Percentiles rank a stretch among this genome's conserved stretches.
phyloP scores from a whole-genome alignment of 2,797 vertebrate genomes.

The Chrysocyon brachyurus region DNA sequence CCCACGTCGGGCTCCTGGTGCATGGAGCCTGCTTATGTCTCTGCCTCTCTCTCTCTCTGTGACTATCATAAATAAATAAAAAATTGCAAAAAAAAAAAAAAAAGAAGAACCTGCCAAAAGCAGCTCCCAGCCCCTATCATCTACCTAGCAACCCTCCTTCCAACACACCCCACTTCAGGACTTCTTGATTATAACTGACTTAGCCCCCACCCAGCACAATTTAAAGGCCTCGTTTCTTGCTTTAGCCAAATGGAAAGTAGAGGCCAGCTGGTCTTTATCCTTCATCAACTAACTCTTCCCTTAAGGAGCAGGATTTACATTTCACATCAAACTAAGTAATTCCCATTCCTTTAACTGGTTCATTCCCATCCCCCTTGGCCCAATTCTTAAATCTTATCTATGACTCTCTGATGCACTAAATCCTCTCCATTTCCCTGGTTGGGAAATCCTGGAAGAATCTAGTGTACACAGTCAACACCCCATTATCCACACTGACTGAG shows the following conservation, averaged over 20 bases:
- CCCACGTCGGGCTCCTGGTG: no score
- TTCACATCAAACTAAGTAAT: conserved; percentile 72
- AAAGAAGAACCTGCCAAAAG: neutral
- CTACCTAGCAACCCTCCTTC: neutral
- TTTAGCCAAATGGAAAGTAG: conserved; percentile 17
- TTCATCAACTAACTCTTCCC: conserved; percentile 64
- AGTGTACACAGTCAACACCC: conserved; percentile 8
- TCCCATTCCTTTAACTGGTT: conserved; percentile 71
- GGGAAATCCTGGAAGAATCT: conserved; percentile 65
- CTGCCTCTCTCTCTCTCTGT: no score
- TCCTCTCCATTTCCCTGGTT: conserved; percentile 35
- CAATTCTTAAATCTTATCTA: conserved; percentile 62
- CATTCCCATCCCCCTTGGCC: conserved; percentile 71
- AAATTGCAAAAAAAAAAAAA: no score
- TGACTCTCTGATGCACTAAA: conserved; percentile 17
- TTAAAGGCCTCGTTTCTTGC: neutral
- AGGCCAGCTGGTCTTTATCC: conserved; percentile 79
- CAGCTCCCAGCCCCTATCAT: neutral
- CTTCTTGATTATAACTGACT: neutral
- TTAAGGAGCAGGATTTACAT: conserved; percentile 65
- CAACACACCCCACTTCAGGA: neutral
- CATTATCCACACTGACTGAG: conserved; percentile 30
- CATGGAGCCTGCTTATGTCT: no score
- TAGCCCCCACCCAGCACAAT: neutral
- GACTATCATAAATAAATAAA: no score